These are phyloP conservation scores for Antechinus stuartii DNA, from an alignment of 2,113 vertebrate genomes.

Conservation along the genomic window DNA sequence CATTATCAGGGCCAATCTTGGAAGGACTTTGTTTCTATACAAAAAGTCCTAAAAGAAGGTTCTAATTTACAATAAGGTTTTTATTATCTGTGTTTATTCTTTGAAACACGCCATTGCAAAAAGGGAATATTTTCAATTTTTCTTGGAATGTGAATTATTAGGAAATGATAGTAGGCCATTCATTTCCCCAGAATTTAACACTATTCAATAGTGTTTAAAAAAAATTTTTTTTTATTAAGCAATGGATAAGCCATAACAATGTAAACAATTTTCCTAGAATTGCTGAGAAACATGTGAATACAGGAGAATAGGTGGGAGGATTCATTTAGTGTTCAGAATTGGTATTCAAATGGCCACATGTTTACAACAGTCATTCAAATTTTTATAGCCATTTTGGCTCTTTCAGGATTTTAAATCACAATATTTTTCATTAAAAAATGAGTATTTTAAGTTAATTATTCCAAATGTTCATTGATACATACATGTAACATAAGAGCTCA, in stretches of 20 bases:
- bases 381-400: neutral
- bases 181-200: neutral
- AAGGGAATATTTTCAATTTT: neutral
- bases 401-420: neutral
- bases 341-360: neutral
- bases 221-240: neutral
- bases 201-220: neutral
- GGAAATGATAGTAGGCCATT: neutral
- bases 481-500: neutral
- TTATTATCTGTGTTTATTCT: neutral
- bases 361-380: neutral
- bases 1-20: neutral
- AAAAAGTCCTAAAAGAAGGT: neutral
- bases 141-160: neutral
- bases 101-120: neutral
- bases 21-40: neutral
- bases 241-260: neutral
- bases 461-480: neutral
- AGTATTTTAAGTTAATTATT: no score
- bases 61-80: neutral
- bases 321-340: neutral
- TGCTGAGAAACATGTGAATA: neutral
- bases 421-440: no score
- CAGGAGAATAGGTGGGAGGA: neutral
- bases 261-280: neutral